These are phyloP conservation scores for Thalpophila matura DNA, from an alignment of 2,888 invertebrate genomes.

Conservation along the genomic window DNA sequence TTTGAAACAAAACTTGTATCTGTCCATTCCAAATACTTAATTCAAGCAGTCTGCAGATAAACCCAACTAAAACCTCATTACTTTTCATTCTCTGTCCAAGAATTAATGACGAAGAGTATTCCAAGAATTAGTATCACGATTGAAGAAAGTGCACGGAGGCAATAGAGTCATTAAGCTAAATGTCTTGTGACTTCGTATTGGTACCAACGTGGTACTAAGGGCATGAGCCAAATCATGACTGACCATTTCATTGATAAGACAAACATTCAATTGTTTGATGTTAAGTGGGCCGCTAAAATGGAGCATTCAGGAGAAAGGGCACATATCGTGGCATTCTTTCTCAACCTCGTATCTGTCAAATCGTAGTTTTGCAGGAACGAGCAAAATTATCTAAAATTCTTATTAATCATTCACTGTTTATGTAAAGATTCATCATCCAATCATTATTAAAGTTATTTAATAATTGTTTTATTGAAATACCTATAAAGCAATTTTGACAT, in stretches of 20 bases:
- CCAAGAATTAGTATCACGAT: constrained; percentile 38
- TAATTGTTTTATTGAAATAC: no score
- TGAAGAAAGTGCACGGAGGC: constrained; percentile 55
- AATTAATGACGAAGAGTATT: constrained; percentile 28
- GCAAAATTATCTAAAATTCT: no score
- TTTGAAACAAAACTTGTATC: background rate
- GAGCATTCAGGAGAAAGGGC: constrained; percentile 8
- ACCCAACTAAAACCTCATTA: constrained; percentile 49
- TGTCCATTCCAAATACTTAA: background rate
- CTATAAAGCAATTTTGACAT: no score
- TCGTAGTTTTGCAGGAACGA: no score
- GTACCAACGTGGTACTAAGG: constrained; percentile 60
- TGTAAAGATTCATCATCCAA: no score
- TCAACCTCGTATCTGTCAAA: no score
- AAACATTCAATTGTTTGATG: constrained; percentile 78
- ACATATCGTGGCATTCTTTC: background rate
- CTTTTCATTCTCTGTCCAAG: constrained; percentile 46
- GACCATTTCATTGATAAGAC: constrained; percentile 77
- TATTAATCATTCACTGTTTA: no score
- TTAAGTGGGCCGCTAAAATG: constrained; percentile 65
- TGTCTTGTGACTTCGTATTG: constrained; percentile 52
- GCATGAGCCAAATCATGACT: constrained; percentile 76
- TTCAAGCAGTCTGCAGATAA: background rate
- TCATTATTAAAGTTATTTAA: no score
- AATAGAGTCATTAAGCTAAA: constrained; percentile 48